Conservation (phyloP, 2,113 vertebrate genomes). For the Antechinus flavipes region DNA sequence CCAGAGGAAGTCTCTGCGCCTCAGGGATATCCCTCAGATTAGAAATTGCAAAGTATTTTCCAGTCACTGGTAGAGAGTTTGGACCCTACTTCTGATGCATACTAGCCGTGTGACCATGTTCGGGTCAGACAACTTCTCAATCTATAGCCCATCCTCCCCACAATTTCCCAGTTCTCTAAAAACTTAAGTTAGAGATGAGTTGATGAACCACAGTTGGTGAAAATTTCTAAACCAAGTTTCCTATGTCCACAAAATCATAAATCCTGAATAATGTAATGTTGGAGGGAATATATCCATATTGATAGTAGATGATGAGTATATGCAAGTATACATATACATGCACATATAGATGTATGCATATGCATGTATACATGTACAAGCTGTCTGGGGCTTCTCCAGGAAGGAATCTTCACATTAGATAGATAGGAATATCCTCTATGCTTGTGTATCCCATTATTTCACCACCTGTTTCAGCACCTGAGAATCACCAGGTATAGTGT, state of each 20-base stretch:
- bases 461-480: background rate
- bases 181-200: background rate
- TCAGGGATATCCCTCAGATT: background rate
- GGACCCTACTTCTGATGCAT: background rate
- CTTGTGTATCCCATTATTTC: rapidly evolving
- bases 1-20: background rate
- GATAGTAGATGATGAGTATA: background rate
- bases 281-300: background rate
- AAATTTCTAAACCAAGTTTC: background rate
- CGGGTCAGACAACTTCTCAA: background rate
- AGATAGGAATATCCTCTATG: rapidly evolving
- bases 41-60: background rate
- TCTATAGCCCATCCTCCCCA: background rate
- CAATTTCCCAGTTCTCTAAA: background rate
- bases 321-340: background rate
- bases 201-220: background rate
- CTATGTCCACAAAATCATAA: background rate
- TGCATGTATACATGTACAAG: background rate
- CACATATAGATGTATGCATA: no score
- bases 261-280: background rate
- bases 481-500: rapidly evolving
- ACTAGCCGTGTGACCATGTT: background rate
- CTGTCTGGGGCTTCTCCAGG: no score
- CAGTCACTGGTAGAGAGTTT: background rate
- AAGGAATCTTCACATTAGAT: rapidly evolving